Base-by-base conservation (phyloP, 2,888 invertebrate species). In the Philereme vetulata region DNA sequence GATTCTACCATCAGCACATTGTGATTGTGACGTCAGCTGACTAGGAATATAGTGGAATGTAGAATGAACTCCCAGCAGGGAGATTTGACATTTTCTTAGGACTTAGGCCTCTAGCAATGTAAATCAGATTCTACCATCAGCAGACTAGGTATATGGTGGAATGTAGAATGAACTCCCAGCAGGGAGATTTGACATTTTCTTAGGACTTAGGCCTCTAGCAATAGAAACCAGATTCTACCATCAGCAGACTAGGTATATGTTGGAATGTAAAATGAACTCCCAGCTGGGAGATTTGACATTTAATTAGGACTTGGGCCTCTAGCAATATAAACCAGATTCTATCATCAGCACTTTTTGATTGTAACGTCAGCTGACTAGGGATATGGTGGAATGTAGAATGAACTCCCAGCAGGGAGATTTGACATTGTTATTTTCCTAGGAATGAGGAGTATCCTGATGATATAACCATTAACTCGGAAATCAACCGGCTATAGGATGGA, bases 91-190 rank as follows among this genome's bases (percentile, higher is more conserved):
- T 21, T 21, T 21, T 2, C 21, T 2, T 21, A 21, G 21, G 21
- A 21, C 35, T 5, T 5, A 35, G 35, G 35, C 35, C 5, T 35
- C 35, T 35, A 35, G 35, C 35, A 35, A 35, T 35, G 5, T 35
- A 35, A 35, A 35, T 35, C 35, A 35, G 5, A 67, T 71, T 33
- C 62, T 72, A 11, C 70, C 75, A 5, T 53, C 58, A 4, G 71
- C 65, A 74, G 85, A 64, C 66, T 84, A 47, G n/a, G n/a, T n/a
- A n/a, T n/a, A n/a, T n/a, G n/a, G n/a, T 84, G 79, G 64, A 11
- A 10, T n/a, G 38, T 8, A 61, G 51, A 51, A 33, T 11, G 9
- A 9, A 33, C 10, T 7, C 36, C 36, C 4, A 43, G 42, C 38
- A 51, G 47, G 46, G 51, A 47, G 56, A 57, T 42, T 38, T 40